phyloP scores from a whole-genome alignment of 2,113 vertebrate species.

The Scolopax mira region DNA sequence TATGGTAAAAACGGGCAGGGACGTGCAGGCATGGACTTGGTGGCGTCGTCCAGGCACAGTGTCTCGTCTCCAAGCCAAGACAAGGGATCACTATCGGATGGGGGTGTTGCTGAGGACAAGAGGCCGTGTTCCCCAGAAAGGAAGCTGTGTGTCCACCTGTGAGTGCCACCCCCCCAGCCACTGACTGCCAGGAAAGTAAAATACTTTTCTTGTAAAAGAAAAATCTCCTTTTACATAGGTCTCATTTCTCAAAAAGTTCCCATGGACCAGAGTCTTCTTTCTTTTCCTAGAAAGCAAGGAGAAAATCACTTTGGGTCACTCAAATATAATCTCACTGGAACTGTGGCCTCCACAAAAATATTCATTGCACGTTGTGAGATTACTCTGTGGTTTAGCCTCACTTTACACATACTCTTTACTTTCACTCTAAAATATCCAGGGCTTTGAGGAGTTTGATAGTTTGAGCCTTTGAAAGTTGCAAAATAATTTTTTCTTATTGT shows the following conservation, averaged over 20 bases:
- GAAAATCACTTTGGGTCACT: not conserved
- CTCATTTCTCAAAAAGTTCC: not conserved
- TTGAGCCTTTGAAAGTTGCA: not conserved
- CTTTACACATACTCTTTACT: not conserved
- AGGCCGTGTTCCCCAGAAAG: not conserved
- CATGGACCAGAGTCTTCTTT: not conserved
- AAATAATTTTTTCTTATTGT: not conserved
- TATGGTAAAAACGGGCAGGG: fast-evolving
- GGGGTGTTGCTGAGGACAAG: not conserved
- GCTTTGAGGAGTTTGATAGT: not conserved
- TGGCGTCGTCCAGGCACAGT: not conserved
- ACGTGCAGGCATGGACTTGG: fast-evolving
- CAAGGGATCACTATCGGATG: fast-evolving
- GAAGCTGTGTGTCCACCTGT: not conserved
- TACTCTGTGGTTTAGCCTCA: fast-evolving
- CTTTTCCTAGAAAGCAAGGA: not conserved
- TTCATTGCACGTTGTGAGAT: not conserved
- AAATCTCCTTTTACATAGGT: not conserved
- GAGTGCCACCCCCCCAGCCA: not conserved
- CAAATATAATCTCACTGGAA: not conserved
- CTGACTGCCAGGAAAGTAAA: not conserved
- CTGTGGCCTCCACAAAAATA: not conserved
- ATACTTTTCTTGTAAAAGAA: not conserved
- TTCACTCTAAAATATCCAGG: not conserved
- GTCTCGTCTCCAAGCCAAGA: not conserved